These are phyloP conservation scores for Dynastes hyllus DNA, from an alignment of 2,888 invertebrate species.

Conservation along the genomic window DNA sequence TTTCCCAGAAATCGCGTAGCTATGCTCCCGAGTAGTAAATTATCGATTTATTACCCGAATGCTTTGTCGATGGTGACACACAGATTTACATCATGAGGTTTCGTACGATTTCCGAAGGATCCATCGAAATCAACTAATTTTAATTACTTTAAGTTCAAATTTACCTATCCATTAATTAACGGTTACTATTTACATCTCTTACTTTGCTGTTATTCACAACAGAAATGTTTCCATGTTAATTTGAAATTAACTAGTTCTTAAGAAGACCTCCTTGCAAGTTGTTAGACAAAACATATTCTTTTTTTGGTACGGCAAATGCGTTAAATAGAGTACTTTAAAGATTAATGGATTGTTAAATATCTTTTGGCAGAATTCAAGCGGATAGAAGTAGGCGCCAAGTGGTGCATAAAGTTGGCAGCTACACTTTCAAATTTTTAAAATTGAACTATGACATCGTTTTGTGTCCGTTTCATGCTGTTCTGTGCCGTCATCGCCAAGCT, in stretches of 20 bases:
- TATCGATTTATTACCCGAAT: conserved; percentile 28
- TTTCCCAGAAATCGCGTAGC: conserved; percentile 42
- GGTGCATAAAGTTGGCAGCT: too few species aligned
- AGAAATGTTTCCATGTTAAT: neutral
- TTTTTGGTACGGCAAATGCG: too few species aligned
- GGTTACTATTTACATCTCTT: neutral
- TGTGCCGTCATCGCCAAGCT: too few species aligned
- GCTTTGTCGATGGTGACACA: conserved; percentile 36
- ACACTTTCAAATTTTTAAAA: too few species aligned
- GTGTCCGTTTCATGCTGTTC: too few species aligned
- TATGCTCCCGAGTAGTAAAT: conserved; percentile 27
- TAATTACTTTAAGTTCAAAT: neutral
- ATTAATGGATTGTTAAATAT: neutral
- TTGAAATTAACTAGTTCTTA: neutral
- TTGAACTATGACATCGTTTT: too few species aligned
- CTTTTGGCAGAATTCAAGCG: too few species aligned
- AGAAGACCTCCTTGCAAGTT: neutral
- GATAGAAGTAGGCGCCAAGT: too few species aligned
- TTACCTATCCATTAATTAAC: neutral
- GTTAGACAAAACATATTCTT: neutral
- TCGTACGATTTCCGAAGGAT: neutral
- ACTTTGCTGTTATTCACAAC: neutral
- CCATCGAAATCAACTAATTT: neutral
- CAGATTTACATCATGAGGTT: conserved; percentile 13
- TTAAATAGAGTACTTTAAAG: neutral